Percentiles rank a stretch among this genome's conserved stretches.
phyloP scores from a whole-genome alignment of 1,140 invertebrate species.

The Trinorchestia longiramus region DNA sequence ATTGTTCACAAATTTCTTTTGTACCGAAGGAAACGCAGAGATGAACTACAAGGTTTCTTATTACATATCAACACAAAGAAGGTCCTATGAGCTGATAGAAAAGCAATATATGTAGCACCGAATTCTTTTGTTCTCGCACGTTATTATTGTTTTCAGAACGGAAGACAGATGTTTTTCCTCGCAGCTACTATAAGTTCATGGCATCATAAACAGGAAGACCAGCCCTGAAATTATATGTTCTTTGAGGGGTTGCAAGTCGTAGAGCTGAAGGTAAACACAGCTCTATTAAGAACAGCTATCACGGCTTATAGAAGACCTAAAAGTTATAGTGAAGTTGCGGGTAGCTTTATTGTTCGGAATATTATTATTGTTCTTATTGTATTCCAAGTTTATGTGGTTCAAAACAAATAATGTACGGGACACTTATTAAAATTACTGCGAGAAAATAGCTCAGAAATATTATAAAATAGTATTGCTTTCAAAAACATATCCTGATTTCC shows the following conservation, averaged over 20 bases:
- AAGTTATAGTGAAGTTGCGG: background rate
- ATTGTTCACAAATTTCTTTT: background rate
- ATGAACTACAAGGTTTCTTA: background rate
- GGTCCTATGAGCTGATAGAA: background rate
- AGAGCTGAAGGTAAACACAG: background rate
- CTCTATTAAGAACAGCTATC: background rate
- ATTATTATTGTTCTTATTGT: too few relatives aligned
- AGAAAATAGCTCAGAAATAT: too few relatives aligned
- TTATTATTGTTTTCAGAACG: background rate
- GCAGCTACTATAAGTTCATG: background rate
- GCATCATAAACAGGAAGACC: background rate
- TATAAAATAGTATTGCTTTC: too few relatives aligned
- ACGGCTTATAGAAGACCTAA: background rate
- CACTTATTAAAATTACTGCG: too few relatives aligned
- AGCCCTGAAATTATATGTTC: background rate
- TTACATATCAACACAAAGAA: background rate
- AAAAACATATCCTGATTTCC: too few relatives aligned
- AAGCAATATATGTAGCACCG: background rate
- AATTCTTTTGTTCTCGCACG: background rate
- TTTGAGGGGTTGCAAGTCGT: background rate
- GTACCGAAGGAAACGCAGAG: background rate
- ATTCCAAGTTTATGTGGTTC: too few relatives aligned
- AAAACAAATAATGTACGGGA: too few relatives aligned
- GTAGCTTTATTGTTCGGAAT: background rate
- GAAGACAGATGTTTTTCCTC: background rate